A percentile compares a stretch with the other conserved stretches of the same genome.
Conservation (phyloP, 1,140 invertebrate genomes). For the Orchestia grillus region DNA sequence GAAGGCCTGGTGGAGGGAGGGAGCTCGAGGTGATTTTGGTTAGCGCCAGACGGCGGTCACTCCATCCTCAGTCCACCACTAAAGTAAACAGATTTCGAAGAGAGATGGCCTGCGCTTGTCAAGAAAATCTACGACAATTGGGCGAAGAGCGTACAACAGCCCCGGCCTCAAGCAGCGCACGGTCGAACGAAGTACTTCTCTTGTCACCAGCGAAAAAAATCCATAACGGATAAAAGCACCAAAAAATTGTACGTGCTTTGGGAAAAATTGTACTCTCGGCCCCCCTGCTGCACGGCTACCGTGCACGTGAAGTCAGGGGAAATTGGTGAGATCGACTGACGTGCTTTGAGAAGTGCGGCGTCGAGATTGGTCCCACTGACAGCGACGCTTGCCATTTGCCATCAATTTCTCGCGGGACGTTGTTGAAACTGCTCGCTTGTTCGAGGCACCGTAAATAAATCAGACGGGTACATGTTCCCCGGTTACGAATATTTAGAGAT, state of each 20-base stretch:
- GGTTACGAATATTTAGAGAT: constrained; percentile 29
- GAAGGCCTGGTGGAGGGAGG: neutral
- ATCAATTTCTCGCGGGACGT: neutral
- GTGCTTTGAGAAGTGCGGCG: neutral
- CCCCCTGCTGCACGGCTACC: neutral
- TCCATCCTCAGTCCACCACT: constrained; percentile 9
- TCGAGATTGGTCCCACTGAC: neutral
- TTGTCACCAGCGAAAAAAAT: neutral
- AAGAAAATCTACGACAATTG: constrained; percentile 55
- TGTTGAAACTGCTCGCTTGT: constrained; percentile 12
- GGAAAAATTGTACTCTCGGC: neutral
- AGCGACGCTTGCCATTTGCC: constrained; percentile 2
- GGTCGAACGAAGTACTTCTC: neutral
- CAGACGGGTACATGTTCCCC: neutral
- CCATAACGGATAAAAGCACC: neutral
- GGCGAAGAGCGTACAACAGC: constrained; percentile 29
- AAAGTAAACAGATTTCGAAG: constrained; percentile 56
- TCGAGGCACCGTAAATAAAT: constrained; percentile 13
- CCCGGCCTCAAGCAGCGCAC: neutral
- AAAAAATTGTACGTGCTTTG: neutral
- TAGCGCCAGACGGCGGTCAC: neutral
- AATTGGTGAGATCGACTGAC: neutral
- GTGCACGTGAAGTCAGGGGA: neutral
- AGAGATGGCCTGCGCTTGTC: constrained; percentile 50
- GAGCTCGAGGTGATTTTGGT: constrained; percentile 22